phyloP scores from a whole-genome alignment of 2,113 vertebrate species.

The Myrmecobius fasciatus region DNA sequence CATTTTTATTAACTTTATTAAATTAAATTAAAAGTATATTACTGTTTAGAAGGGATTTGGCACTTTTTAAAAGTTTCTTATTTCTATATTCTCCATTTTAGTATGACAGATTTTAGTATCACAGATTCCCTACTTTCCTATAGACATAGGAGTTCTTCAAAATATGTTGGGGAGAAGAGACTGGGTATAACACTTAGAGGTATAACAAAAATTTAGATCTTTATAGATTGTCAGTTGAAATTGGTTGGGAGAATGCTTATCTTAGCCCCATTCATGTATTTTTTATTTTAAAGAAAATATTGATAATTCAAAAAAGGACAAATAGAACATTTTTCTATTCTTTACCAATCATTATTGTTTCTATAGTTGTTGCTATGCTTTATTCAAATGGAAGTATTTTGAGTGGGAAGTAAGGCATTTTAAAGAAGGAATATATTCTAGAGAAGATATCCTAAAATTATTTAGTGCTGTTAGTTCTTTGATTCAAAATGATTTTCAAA shows the following conservation, averaged over 20 bases:
- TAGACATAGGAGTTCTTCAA: not conserved
- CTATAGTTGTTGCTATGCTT: not conserved
- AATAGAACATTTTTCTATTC: not conserved
- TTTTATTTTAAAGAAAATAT: constrained; percentile 28
- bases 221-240: not conserved
- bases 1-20: constrained; percentile 53
- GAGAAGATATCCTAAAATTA: not conserved
- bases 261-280: not conserved
- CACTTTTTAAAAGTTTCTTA: constrained; percentile 15
- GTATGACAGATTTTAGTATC: not conserved
- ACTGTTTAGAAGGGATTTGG: not conserved
- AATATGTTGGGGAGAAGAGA: not conserved
- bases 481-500: constrained; percentile 22
- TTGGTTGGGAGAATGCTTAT: not conserved
- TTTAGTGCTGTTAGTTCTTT: constrained; percentile 19
- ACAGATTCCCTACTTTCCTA: not conserved
- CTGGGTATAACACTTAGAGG: not conserved
- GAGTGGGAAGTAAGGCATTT: not conserved
- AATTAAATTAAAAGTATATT: constrained; percentile 32
- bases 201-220: not conserved
- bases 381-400: constrained; percentile 4
- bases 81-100: not conserved
- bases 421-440: not conserved
- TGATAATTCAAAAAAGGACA: constrained; percentile 6
- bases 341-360: not conserved